Evolutionary conservation across 2,797 vertebrate species (phyloP).

Genomic region (Phoeniculus purpureus): DNA sequence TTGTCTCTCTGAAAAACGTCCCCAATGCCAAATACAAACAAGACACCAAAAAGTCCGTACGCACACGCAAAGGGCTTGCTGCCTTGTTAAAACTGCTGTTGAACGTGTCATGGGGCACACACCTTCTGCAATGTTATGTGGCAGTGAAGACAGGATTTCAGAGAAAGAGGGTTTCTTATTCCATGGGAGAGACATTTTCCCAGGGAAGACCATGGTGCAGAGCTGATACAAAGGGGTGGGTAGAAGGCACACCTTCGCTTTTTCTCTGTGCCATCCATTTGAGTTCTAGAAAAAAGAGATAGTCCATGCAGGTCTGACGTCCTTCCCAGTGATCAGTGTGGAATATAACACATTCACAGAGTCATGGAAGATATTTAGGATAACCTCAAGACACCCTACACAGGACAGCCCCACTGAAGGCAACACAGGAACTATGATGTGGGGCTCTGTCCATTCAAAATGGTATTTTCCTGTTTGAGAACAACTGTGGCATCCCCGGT

Average conservation of each 20-base stretch:
- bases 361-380: background rate
- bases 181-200: background rate
- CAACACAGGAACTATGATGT: background rate
- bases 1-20: background rate
- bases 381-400: background rate
- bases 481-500: background rate
- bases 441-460: background rate
- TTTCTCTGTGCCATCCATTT: background rate
- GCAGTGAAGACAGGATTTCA: background rate
- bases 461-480: background rate
- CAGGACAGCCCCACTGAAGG: background rate
- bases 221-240: background rate
- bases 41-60: background rate
- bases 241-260: background rate
- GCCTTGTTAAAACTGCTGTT: background rate
- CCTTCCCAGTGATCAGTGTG: background rate
- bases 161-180: background rate
- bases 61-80: background rate
- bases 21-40: background rate
- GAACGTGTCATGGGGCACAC: background rate
- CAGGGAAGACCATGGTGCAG: background rate
- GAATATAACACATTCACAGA: background rate
- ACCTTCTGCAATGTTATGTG: background rate
- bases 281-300: background rate
- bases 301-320: background rate